Percentiles rank a stretch among this genome's conserved stretches.
phyloP scores from a whole-genome alignment of 92 coral and sea anemone species.

The Epizoanthus rinbou region DNA sequence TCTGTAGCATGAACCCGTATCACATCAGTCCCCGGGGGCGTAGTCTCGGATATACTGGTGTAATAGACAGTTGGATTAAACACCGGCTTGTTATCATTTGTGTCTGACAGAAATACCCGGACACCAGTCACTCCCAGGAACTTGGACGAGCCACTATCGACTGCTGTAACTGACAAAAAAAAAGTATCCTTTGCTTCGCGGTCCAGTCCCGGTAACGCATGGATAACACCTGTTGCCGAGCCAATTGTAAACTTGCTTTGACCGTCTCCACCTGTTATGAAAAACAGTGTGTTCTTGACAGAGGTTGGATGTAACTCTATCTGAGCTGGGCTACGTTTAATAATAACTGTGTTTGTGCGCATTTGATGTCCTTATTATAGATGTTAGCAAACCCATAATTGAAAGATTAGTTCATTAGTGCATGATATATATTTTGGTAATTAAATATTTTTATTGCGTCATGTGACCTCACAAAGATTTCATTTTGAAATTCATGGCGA shows the following conservation, averaged over 20 bases:
- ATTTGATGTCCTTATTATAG: no score
- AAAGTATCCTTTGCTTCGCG: conserved; percentile 59
- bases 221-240: conserved; percentile 54
- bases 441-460: no score
- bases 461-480: no score
- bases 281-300: neutral
- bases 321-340: no score
- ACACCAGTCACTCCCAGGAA: conserved; percentile 60
- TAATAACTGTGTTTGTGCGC: no score
- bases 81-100: conserved; percentile 72
- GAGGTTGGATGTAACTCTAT: no score
- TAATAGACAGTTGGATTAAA: conserved; percentile 64
- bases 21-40: conserved; percentile 66
- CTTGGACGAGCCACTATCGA: conserved; percentile 63
- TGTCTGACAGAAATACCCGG: conserved; percentile 64
- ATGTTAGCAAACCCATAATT: no score
- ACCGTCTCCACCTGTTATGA: conserved; percentile 63
- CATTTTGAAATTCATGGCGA: no score
- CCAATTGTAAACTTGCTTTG: conserved; percentile 58
- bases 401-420: no score
- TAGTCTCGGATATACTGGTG: conserved; percentile 68
- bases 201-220: conserved; percentile 65
- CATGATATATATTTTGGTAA: no score
- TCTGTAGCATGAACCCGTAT: conserved; percentile 70
- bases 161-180: conserved; percentile 67